Percentiles rank a stretch among this genome's conserved stretches.
Conservation (phyloP, 92 coral and sea anemone genomes). For the Porites divaricata region DNA sequence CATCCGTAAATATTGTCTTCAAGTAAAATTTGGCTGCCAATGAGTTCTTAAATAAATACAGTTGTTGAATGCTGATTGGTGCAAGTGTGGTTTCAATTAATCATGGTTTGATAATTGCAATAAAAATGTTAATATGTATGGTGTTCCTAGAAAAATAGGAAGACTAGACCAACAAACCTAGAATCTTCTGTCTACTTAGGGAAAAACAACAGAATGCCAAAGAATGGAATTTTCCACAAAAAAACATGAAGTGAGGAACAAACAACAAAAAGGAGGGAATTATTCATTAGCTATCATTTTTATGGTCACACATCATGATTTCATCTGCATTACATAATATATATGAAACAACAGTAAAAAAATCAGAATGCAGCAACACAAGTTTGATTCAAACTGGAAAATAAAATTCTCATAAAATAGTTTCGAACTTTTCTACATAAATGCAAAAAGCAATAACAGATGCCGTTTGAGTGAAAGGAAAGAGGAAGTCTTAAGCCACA, state of each 20-base stretch:
- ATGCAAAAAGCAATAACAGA: neutral
- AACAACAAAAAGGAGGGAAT: neutral
- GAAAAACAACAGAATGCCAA: neutral
- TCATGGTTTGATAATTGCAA: too few species aligned
- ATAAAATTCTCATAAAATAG: too few species aligned
- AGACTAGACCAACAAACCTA: neutral
- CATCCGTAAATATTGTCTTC: neutral
- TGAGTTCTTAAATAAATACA: neutral
- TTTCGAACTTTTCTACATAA: neutral
- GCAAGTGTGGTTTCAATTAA: neutral
- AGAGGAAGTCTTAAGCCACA: conserved; percentile 21
- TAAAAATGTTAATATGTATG: neutral
- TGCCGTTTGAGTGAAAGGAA: neutral
- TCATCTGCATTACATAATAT: neutral
- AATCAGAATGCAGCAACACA: neutral
- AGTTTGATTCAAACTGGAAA: neutral
- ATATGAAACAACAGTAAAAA: neutral
- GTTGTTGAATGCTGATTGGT: neutral
- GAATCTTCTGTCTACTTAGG: neutral
- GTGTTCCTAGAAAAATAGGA: neutral
- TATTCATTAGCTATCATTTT: neutral
- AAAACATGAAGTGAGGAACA: neutral
- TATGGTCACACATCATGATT: neutral
- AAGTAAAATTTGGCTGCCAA: neutral
- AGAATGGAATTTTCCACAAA: neutral